Conservation (phyloP, 2,797 vertebrate species). For the Scarus forsteni region DNA sequence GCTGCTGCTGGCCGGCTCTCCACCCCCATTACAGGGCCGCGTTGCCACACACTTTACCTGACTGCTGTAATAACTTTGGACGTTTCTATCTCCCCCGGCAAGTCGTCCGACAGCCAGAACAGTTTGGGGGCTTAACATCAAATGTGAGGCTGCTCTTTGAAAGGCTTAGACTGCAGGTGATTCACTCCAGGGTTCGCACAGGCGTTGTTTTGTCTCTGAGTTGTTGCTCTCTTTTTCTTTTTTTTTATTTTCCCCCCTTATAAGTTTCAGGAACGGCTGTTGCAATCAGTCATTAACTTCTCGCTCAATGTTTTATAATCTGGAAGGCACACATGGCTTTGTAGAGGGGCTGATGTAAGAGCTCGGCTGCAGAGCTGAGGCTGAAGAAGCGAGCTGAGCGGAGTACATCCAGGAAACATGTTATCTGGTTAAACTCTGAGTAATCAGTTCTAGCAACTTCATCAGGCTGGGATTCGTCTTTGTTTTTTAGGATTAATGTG, state of each 20-base stretch:
- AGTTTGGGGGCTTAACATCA: constrained; percentile 68
- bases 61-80: constrained; percentile 76
- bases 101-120: constrained; percentile 59
- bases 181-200: constrained; percentile 29
- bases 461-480: constrained; percentile 1
- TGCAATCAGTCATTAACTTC: constrained; percentile 74
- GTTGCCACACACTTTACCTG: constrained; percentile 70
- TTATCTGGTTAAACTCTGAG: constrained; percentile 49
- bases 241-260: constrained; percentile 2
- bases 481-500: constrained; percentile 14
- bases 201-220: constrained; percentile 51
- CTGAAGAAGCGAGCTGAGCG: constrained; percentile 43
- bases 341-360: constrained; percentile 55
- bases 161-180: constrained; percentile 59
- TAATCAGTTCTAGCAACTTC: constrained; percentile 29
- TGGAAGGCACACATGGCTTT: constrained; percentile 47
- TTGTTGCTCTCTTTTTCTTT: constrained; percentile 32
- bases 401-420: constrained; percentile 58
- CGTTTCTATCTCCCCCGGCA: constrained; percentile 70
- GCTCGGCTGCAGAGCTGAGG: constrained; percentile 43
- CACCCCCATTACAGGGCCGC: constrained; percentile 61
- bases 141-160: constrained; percentile 58
- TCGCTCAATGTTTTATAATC: constrained; percentile 64
- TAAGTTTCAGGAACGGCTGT: constrained; percentile 57
- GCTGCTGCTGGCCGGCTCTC: constrained; percentile 66